Base-by-base conservation (phyloP, 2,888 invertebrate genomes). In the Acronicta alni region DNA sequence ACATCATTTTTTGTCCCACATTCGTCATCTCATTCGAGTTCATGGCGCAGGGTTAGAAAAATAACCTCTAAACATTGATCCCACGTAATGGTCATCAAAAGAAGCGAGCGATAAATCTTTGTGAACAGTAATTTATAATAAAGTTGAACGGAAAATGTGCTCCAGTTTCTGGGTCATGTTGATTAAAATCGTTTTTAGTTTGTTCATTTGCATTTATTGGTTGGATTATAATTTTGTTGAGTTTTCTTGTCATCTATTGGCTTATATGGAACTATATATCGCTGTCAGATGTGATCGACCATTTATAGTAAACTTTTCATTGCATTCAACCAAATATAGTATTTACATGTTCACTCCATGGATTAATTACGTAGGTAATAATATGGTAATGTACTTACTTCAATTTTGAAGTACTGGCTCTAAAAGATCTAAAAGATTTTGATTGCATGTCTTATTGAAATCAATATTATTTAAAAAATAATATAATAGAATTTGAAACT, bases 21-120 rank as follows among this genome's bases (percentile, higher is more conserved):
- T 84, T 61, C 78, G 53, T 63, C 81, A 83, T 74, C 84, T 88
- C 75, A 84, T 77, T 87, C 65, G 82, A 88, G 91, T 89, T 91
- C 91, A 89, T 87, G 89, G 88, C 80, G 71, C 90, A 91, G 88
- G 90, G 89, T 89, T 88, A 88, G 55, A 47, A 71, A 81, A 81
- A 73, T 72, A 78, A 74, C 75, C 75, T 72, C 72, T 65, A 75
- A 72, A 59, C 45, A 53, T 10, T 37, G 43, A 64, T 71, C 48
- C 64, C 41, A 67, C 64, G 61, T 79, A 76, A 75, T 73, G 59
- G 75, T 75, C 80, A 79, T 81, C 80, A 80, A 80, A 81, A 70
- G 72, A 69, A 67, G 59, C 63, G 18, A 20, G 57, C 47, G 48
- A 73, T 81, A 75, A 77, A 74, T 78, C 65, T 59, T 56, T 35